Percentiles rank a stretch among this genome's conserved stretches.
These are phyloP conservation scores for Parazoanthus atlanticus DNA, from an alignment of 92 coral and sea anemone genomes.

Conservation along the genomic window DNA sequence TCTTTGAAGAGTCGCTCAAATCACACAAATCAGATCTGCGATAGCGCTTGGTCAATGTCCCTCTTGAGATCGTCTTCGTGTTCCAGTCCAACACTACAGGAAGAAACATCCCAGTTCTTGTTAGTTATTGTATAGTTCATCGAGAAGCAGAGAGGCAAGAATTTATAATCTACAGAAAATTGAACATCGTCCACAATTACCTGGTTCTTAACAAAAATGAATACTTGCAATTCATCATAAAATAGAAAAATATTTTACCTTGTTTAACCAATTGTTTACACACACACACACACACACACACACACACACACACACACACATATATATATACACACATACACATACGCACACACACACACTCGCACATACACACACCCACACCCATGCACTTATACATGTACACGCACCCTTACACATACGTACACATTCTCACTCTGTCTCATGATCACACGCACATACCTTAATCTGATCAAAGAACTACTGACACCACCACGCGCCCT, in stretches of 20 bases:
- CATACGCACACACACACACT: background rate
- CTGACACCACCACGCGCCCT: slow-evolving; percentile 56
- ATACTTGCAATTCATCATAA: too few relatives aligned
- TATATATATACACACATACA: background rate
- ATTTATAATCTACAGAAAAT: background rate
- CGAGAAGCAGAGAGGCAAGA: too few relatives aligned
- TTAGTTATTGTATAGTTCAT: background rate
- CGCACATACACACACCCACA: background rate
- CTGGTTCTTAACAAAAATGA: background rate
- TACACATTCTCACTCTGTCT: background rate
- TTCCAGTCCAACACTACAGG: slow-evolving; percentile 74
- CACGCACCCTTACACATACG: background rate
- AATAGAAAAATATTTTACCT: too few relatives aligned
- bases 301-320: too few relatives aligned
- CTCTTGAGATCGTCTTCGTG: slow-evolving; percentile 80
- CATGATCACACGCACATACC: slow-evolving; percentile 50
- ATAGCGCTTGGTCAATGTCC: slow-evolving; percentile 78
- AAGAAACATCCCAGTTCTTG: background rate
- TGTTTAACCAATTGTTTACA: background rate
- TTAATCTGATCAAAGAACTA: slow-evolving; percentile 68
- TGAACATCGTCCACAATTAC: background rate
- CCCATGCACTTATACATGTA: background rate
- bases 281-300: background rate
- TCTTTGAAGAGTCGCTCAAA: too few relatives aligned
- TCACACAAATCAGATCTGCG: slow-evolving; percentile 16